phyloP scores from a whole-genome alignment of 2,113 vertebrate species.

The Phaethon lepturus region DNA sequence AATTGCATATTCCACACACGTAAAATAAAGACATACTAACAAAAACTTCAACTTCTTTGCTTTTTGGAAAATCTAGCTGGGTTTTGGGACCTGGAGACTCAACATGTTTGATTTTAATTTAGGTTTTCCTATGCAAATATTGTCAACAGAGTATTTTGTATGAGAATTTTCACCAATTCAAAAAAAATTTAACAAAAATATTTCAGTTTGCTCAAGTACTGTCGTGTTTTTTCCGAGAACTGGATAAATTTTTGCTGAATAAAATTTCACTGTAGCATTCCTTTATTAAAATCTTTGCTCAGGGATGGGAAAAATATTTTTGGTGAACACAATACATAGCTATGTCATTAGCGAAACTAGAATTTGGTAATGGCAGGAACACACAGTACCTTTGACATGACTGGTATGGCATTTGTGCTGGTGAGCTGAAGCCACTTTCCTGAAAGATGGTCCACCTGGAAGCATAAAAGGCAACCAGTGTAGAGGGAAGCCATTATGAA shows the following conservation, averaged over 20 bases:
- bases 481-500: not conserved
- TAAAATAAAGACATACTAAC: not conserved
- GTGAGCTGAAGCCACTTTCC: not conserved
- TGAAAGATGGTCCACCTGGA: not conserved
- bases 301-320: not conserved
- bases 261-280: not conserved
- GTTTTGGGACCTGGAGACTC: not conserved
- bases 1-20: not conserved
- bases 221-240: not conserved
- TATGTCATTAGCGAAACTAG: not conserved
- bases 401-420: not conserved
- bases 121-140: not conserved
- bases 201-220: not conserved
- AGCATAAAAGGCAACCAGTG: not conserved
- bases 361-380: not conserved
- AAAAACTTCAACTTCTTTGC: not conserved
- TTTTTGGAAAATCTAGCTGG: not conserved
- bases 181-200: not conserved
- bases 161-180: not conserved
- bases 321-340: not conserved
- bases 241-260: not conserved
- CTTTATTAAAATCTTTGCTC: not conserved
- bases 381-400: not conserved
- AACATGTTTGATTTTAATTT: not conserved
- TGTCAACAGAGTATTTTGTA: not conserved